These are phyloP conservation scores for Australoheros facetus DNA, from an alignment of 2,797 vertebrate genomes.

Conservation along the genomic window DNA sequence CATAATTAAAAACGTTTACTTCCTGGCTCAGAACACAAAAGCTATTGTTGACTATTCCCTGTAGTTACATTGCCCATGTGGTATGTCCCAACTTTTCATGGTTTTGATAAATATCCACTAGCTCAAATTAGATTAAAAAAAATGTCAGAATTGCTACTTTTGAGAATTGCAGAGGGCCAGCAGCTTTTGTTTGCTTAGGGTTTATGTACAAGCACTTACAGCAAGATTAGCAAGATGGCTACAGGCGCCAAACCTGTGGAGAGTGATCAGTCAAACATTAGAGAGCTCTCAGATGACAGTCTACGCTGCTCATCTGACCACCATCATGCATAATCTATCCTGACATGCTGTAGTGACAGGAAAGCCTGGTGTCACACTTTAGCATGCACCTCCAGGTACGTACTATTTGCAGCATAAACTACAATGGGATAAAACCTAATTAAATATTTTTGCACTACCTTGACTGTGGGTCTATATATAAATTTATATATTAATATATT, in stretches of 20 bases:
- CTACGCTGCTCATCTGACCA: slow-evolving; percentile 60
- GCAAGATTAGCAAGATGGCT: slow-evolving; percentile 26
- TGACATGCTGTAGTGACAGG: slow-evolving; percentile 57
- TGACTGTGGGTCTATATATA: neutral
- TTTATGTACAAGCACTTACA: slow-evolving; percentile 38
- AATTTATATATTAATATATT: neutral
- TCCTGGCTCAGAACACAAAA: slow-evolving; percentile 60
- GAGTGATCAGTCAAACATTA: slow-evolving; percentile 48
- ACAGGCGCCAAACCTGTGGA: slow-evolving; percentile 50
- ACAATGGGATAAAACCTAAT: neutral
- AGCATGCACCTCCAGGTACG: slow-evolving; percentile 28
- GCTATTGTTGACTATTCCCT: slow-evolving; percentile 59
- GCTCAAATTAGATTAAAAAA: slow-evolving; percentile 46
- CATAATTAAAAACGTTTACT: slow-evolving; percentile 73
- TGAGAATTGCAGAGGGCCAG: slow-evolving; percentile 38
- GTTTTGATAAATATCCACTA: slow-evolving; percentile 56
- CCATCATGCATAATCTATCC: slow-evolving; percentile 61
- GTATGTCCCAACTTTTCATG: slow-evolving; percentile 58
- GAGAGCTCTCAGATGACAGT: slow-evolving; percentile 36
- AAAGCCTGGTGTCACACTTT: slow-evolving; percentile 41
- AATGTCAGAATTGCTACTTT: slow-evolving; percentile 34
- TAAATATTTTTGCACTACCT: neutral
- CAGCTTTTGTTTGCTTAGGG: slow-evolving; percentile 25
- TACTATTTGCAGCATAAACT: neutral
- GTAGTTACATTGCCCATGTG: slow-evolving; percentile 27